phyloP scores from a whole-genome alignment of 2,797 vertebrate genomes.

The Bovichtus variegatus region DNA sequence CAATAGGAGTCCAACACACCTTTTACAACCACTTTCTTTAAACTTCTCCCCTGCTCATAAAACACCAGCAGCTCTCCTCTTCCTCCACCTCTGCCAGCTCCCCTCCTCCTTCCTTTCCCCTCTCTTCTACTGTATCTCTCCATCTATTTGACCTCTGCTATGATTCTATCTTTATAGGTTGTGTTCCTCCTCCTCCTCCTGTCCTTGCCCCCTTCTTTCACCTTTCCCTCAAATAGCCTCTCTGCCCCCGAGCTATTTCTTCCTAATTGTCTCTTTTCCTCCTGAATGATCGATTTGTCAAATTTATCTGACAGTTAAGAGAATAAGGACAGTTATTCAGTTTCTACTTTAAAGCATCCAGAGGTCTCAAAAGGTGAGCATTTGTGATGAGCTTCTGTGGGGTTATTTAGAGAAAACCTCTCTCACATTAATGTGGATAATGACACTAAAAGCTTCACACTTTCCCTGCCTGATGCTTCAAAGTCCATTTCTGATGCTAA shows the following conservation, averaged over 20 bases:
- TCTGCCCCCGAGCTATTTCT: conserved; percentile 57
- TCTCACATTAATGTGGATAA: not conserved
- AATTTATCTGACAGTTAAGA: conserved; percentile 57
- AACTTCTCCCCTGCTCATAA: conserved; percentile 76
- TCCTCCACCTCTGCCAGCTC: conserved; percentile 37
- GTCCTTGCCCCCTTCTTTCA: conserved; percentile 43
- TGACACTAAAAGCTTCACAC: conserved; percentile 9
- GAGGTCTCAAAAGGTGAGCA: conserved; percentile 32
- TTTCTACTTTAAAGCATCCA: conserved; percentile 25
- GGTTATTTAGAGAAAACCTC: conserved; percentile 17
- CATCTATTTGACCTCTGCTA: conserved; percentile 64
- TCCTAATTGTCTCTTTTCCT: conserved; percentile 57
- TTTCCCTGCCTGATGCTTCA: not conserved
- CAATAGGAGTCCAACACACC: conserved; percentile 49
- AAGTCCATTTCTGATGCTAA: not conserved
- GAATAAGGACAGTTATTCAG: conserved; percentile 33
- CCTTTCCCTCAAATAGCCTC: conserved; percentile 37
- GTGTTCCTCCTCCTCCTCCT: conserved; percentile 56
- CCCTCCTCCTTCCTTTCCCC: conserved; percentile 14
- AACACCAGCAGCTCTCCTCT: conserved; percentile 60
- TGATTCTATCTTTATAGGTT: conserved; percentile 63
- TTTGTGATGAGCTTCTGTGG: conserved; percentile 28
- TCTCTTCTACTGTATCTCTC: conserved; percentile 59
- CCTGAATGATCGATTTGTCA: conserved; percentile 64
- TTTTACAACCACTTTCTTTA: conserved; percentile 79